Base-by-base conservation (phyloP, 2,797 vertebrate genomes). In the Acanthurus leucopareius region DNA sequence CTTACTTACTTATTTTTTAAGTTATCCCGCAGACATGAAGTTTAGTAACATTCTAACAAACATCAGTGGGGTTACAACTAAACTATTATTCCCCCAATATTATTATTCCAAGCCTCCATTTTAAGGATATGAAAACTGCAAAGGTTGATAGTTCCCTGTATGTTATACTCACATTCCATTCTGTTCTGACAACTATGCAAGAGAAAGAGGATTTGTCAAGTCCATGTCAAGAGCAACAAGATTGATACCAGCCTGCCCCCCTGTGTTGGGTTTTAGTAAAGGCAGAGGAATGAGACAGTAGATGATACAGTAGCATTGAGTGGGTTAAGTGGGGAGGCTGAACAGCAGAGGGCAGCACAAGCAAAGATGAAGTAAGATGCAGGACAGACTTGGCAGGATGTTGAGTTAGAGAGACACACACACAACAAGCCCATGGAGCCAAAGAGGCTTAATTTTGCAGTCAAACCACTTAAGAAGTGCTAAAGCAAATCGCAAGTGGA, bases 161-260 rank as follows among this genome's bases (percentile, higher is more conserved):
- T 84, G 86, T 93, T 94, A 96, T 96, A 96, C 95, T 96, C 94
- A 96, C 95, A 95, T 95, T 93, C 91, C 93, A 95, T 88, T 94
- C 89, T 95, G 94, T 91, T 95, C 94, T 96, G 95, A 95, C 93
- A 93, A 96, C 94, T 96, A 95, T 88, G 91, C 91, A 94, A 93
- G 91, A 95, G 91, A 95, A 89, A 95, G 90, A 92, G 92, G 91
- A 85, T 94, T 93, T 92, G 92, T 94, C 92, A 94, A 86, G 89
- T 88, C 91, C 88, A 89, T 75, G 86, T 93, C 93, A 94, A 91
- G 93, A 91, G 93, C 89, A 90, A 93, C 92, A 93, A 94, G 93
- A 93, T 85, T 94, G 88, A 94, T 93, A 92, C 90, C 90, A 94
- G 93, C 84, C 93, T 93, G 86, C 91, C 91, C 87, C 91, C 87